Evolutionary conservation across 2,113 vertebrate genomes (phyloP), one percentile per base, ranked within the genome.

Genomic region (Rousettus leschenaultii): DNA sequence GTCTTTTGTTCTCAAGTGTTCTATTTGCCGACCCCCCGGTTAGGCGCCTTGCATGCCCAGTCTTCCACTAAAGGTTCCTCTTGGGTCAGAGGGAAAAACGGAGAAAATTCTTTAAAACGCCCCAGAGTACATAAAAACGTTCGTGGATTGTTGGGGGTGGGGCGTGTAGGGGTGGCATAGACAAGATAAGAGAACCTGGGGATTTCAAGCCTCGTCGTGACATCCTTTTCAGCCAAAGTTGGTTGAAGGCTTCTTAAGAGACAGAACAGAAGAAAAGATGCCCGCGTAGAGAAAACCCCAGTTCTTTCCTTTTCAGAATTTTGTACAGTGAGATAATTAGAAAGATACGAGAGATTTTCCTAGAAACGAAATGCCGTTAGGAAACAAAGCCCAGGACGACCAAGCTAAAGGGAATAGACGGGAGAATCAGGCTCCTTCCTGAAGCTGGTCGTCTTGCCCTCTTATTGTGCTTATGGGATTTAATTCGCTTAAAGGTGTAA

Each of bases 191-290:
- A 38, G 92, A 93, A 73, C 94, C 71, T 94, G 26, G 70, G 95
- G 94, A 97, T 98, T 98, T 98, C 96, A 97, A 94, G 97, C 95
- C 91, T 97, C 98, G 51, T 95, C 95, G 97, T 61, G 65, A 95
- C 96, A 96, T 97, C 95, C 94, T 97, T 98, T 98, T 96, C 95
- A 95, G 86, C 9, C 40, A 70, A 33, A 90, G 83, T 93, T 98
- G 94, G 91, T 89, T 35, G 95, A 95, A 91, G 35, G 43, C 35
- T 91, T 97, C 40, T 95, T 63, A 43, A 87, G 91, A 96, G 91
- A 79, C 33, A 16, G 15, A 71, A 51, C 53, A 80, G 63, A 87
- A 94, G 97, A 89, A 96, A 86, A 80, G 57, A 92, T 30, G 51
- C 77, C 93, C 0, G 13, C 66, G 8, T 75, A 93, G 59, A 95